Evolutionary conservation across 2,113 vertebrate species (phyloP), one percentile per base, ranked within the genome.

Genomic region (Polyodon spathula): DNA sequence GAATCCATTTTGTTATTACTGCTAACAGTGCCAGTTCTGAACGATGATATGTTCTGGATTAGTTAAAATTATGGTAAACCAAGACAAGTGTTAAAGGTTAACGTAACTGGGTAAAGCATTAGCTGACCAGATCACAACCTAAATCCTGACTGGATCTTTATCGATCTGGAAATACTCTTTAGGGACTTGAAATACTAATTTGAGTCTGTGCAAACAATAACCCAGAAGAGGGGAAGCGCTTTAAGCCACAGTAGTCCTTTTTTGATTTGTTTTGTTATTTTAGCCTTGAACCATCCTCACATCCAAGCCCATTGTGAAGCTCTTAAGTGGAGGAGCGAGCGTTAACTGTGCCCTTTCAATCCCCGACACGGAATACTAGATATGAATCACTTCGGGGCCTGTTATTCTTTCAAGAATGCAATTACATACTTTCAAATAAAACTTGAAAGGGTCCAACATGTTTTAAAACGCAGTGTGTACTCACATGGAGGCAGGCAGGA

Each of bases 401-500:
- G 89, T 93, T 95, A 91, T 90, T 92, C 91, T 88, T 91, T 86
- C 89, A 95, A 95, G 93, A 98, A 97, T 96, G 94, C 88, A 96
- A 97, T 96, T 95, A 94, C 92, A 96, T 92, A 92, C 92, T 93
- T 93, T 97, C 90, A 95, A 96, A 98, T 96, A 94, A 97, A 98
- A 97, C 93, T 92, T 97, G 91, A 96, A 97, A 97, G 92, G 83
- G 82, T 79, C 84, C 89, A 92, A 91, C 92, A 91, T 91, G 91
- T 95, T 97, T 96, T 93, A 94, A 97, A 95, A 97, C 84, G 88
- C 89, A 92, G 88, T 84, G 88, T 91, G 90, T 83, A 88, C 90
- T 93, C 89, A 78, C 82, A 82, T 88, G 88, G 87, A 82, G 78
- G 87, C 91, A 86, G 86, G 86, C 82, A 93, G 88, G 94, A 97